A percentile compares a stretch with the other conserved stretches of the same genome.
phyloP scores from a whole-genome alignment of 1,140 invertebrate species.

The Drosophila orena region DNA sequence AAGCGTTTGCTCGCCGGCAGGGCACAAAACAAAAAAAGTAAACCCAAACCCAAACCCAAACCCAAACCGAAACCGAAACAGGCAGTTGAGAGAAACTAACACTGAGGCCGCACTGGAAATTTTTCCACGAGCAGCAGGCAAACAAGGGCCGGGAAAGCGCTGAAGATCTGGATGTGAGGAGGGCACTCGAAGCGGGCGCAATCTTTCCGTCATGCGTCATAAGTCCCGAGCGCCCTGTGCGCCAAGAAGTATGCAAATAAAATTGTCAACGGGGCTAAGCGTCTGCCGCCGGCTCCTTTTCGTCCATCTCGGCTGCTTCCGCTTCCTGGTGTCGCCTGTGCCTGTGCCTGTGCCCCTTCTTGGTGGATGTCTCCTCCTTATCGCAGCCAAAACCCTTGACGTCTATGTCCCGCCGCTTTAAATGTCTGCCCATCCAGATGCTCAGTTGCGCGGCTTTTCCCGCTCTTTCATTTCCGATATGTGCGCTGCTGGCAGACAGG shows the following conservation, averaged over 20 bases:
- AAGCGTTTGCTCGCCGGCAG: constrained; percentile 4
- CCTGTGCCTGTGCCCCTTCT: not conserved
- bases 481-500: not conserved
- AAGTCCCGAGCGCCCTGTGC: constrained; percentile 21
- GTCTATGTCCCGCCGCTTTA: constrained; percentile 40
- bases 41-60: not conserved
- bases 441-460: not conserved
- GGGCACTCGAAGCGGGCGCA: constrained; percentile 16
- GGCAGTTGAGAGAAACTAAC: not conserved
- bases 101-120: not conserved
- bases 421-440: constrained; percentile 25
- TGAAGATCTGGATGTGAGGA: too few species aligned
- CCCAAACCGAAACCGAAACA: not conserved
- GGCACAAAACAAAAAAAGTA: not conserved
- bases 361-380: constrained; percentile 18
- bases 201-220: constrained; percentile 49
- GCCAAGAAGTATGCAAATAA: constrained; percentile 63
- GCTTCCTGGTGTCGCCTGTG: not conserved
- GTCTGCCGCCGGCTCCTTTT: constrained; percentile 9
- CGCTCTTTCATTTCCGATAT: constrained; percentile 3
- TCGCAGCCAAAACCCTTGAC: constrained; percentile 32
- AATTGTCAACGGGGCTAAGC: constrained; percentile 58
- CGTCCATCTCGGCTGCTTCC: not conserved
- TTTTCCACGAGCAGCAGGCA: not conserved
- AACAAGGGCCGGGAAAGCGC: not conserved